Conservation (phyloP, 2,797 vertebrate genomes). For the Acrossocheilus fasciatus region DNA sequence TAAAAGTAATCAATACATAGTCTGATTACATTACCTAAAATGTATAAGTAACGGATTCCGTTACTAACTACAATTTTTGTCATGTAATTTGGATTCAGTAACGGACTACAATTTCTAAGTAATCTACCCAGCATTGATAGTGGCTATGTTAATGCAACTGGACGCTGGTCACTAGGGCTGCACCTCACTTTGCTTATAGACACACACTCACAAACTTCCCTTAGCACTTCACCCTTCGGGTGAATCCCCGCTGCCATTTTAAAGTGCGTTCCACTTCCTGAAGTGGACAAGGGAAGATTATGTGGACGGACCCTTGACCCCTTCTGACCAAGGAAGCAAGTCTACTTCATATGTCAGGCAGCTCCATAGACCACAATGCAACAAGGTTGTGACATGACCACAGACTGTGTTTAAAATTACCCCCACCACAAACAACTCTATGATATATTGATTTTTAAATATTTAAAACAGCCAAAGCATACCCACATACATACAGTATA, state of each 20-base stretch:
- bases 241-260: neutral
- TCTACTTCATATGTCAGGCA: neutral
- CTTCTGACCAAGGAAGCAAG: neutral
- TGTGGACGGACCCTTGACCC: neutral
- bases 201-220: neutral
- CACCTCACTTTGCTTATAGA: neutral
- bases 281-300: neutral
- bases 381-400: neutral
- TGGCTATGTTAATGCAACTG: neutral
- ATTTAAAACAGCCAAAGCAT: too few species aligned
- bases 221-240: neutral
- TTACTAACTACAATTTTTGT: too few species aligned
- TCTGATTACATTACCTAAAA: too few species aligned
- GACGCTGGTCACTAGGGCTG: neutral
- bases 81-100: too few species aligned
- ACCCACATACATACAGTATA: too few species aligned
- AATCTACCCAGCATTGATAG: neutral
- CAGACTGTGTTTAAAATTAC: neutral
- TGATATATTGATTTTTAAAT: neutral
- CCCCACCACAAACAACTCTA: neutral
- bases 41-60: too few species aligned
- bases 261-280: neutral
- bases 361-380: neutral
- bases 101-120: too few species aligned
- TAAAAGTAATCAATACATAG: too few species aligned